Evolutionary conservation across 2,888 invertebrate genomes (phyloP), one percentile per base, ranked within the genome.

Genomic region (Oligia fasciuncula): DNA sequence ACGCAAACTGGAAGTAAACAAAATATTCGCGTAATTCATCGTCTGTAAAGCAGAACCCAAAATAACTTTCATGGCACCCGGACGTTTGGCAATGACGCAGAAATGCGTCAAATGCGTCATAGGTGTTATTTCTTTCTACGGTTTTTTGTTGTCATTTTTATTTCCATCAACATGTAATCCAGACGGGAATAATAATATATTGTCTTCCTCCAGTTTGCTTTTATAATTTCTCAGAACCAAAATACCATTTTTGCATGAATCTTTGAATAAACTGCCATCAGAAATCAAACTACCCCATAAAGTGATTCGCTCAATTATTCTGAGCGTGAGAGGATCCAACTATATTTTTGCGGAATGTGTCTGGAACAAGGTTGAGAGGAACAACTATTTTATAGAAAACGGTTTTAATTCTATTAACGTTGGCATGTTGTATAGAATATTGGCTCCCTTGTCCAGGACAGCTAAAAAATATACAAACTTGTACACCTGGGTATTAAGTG

Each of bases 71-170:
- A 84, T 73, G 85, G 69, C 73, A 46, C 1, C 57, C 73, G 29
- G 60, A 63, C 73, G 54, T 82, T 29, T 80, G 73, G 70, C 85
- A 82, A 62, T 62, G 60, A 72, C 85, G 65, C n/a, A 35, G 46
- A 57, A 14, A 35, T 70, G 73, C 81, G 82, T 82, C 81, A 57
- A 19, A 40, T 80, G 73, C 81, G 82, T 82, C 81, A 82, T 73
- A 13, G 60, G 54, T 29, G 66, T 71, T 60, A 76, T 57, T 51
- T 80, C 29, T 69, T 63, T 68, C 13, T 40, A 43, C 57, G 60
- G 75, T 76, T 70, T 82, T 60, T 51, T 4, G 43, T 35, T 51
- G 70, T 71, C 66, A 77, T 49, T 77, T 83, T 71, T 83, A 62
- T 83, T 67, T 83, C 29, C 23, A 83, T 54, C 51, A 83, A 46